Evolutionary conservation across 1,140 invertebrate genomes (phyloP), one percentile per base, ranked within the genome.

Genomic region (Andrena cerasifolii): DNA sequence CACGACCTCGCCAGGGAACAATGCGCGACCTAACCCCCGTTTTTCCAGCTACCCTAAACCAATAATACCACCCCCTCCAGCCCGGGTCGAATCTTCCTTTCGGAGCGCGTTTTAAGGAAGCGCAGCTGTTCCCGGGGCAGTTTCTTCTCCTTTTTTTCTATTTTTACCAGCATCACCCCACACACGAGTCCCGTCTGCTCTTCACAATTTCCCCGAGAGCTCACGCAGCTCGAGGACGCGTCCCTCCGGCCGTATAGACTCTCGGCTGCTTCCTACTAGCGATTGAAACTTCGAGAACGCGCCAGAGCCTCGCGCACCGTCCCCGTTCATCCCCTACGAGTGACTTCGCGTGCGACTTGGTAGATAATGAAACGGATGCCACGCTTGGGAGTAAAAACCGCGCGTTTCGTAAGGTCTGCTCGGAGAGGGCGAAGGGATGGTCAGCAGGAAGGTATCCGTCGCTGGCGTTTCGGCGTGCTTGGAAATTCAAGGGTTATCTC

Each of bases 11-110:
- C 49, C 10, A 10, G 18, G 28, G 76, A 63, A 72, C 45, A 72
- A 82, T 68, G 61, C 65, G 12, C 68, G 21, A 3, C 31, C 61
- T 40, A 43, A 75, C 62, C 62, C 49, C 49, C 78, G 65, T 47
- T 82, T 73, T 68, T 73, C 62, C 74, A 56, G 65, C 75, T 79
- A 83, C 76, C 80, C 80, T 83, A 83, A 83, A 79, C 80, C 80
- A 83, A 83, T 83, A 83, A 79, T 74, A 53, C 75, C 80, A 83
- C 82, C 75, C 82, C 71, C 78, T 53, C 71, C 43, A 1, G 49
- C 12, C 47, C 40, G 40, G 7, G 24, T n/a, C 24, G 51, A 51
- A 24, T 80, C 58, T 63, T 84, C 61, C 72, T 56, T 78, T 49
- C 45, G 36, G 33, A 21, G 43, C 49, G 43, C 49, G 62, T 68